Percentiles rank a stretch among this genome's conserved stretches.
Evolutionary conservation across 2,888 invertebrate genomes (phyloP).

Genomic region (Gastrophysa polygoni): DNA sequence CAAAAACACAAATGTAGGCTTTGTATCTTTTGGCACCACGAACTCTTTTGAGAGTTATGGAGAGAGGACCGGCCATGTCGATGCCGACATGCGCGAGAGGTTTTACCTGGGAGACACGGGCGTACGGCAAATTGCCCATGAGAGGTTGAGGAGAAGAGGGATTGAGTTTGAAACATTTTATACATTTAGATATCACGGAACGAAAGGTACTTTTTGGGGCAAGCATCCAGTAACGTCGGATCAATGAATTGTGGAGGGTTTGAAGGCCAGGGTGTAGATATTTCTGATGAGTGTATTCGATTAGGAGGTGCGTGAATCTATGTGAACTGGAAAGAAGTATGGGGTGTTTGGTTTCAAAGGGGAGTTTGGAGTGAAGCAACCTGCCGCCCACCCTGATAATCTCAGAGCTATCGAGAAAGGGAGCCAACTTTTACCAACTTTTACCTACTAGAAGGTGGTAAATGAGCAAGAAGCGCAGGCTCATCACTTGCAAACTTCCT

Average conservation of each 20-base stretch:
- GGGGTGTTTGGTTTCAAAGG: background rate
- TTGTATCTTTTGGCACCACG: background rate
- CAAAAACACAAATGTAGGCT: background rate
- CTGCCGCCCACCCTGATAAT: constrained; percentile 1
- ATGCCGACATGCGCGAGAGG: constrained; percentile 29
- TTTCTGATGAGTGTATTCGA: background rate
- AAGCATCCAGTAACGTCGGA: background rate
- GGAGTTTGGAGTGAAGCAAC: background rate
- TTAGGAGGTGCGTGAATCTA: background rate
- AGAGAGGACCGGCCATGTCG: constrained; percentile 4
- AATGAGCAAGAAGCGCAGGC: background rate
- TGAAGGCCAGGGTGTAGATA: background rate
- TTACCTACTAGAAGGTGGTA: background rate
- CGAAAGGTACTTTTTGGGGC: constrained; percentile 8
- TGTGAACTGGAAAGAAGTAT: background rate
- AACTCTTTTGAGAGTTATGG: background rate
- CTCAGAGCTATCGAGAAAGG: background rate
- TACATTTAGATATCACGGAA: constrained; percentile 14
- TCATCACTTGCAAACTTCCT: background rate
- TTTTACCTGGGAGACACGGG: constrained; percentile 28
- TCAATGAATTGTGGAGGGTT: background rate
- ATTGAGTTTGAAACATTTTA: constrained; percentile 33
- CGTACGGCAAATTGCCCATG: constrained; percentile 42
- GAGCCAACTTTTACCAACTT: background rate
- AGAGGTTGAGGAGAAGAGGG: constrained; percentile 30